Evolutionary conservation across 2,888 invertebrate species (phyloP), one percentile per base, ranked within the genome.

Genomic region (Rhagophthalmus giganteus): DNA sequence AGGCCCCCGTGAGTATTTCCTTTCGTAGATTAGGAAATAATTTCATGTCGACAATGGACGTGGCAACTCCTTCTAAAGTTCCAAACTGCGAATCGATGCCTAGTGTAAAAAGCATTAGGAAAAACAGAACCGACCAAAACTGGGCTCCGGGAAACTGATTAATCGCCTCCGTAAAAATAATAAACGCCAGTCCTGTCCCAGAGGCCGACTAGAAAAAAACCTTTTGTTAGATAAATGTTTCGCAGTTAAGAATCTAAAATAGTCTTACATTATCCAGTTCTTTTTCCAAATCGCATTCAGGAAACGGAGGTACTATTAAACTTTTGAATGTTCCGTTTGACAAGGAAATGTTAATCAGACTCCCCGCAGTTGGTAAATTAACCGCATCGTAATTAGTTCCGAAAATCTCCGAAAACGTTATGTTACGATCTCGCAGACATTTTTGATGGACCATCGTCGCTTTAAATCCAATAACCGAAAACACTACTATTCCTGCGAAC

Each of bases 41-140:
- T 69, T 95, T 94, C 86, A 96, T 88, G 68, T 97, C 97, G 30
- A 94, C 92, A 51, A 97, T 85, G 1, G 95, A 95, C 0, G 96
- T 96, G 41, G 95, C 91, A 9, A 96, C 94, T 2, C 96, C 96
- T 73, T 97, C 96, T 11, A 97, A 76, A 0, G 95, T 96, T 0
- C 95, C 95, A 69, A 97, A 96, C 72, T 96, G 96, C 0, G 95
- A 96, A 73, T 96, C 97, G 55, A 97, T 94, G 3, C 97, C 97
- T 48, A 97, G 79, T 0, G 95, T 95, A 72, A 97, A 92, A 24
- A 97, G 82, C 97, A 97, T 97, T 39, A 96, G 80, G 76, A 97
- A 97, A 79, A 97, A 97, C 7, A 97, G 81, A 8, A 96, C 84
- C 2, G 95, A 91, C 97, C 97, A 97, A 69, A 97, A 85, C 64